Conservation (phyloP, 2,888 invertebrate species). For the Drosophila birchii region DNA sequence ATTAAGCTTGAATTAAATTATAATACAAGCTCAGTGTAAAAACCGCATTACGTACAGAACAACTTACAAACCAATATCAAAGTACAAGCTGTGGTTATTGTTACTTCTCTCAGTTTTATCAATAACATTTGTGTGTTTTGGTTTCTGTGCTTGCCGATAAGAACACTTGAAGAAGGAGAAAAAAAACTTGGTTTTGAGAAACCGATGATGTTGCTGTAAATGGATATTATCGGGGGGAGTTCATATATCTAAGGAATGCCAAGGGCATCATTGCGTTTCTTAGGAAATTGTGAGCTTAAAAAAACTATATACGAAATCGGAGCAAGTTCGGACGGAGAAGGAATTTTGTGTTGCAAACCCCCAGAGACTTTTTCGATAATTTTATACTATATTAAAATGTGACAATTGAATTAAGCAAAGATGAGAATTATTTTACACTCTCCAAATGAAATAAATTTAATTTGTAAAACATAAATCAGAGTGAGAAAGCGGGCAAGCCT, state of each 20-base stretch:
- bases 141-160: slow-evolving; percentile 29
- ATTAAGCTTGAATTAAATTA: slow-evolving; percentile 10
- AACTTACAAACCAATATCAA: slow-evolving; percentile 20
- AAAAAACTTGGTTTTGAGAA: slow-evolving; percentile 16
- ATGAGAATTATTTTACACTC: slow-evolving; percentile 34
- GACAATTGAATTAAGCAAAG: slow-evolving; percentile 37
- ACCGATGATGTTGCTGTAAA: slow-evolving; percentile 21
- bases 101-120: slow-evolving; percentile 30
- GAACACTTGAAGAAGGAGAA: slow-evolving; percentile 26
- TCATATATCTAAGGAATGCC: slow-evolving; percentile 2
- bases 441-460: slow-evolving; percentile 39
- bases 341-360: slow-evolving; percentile 10
- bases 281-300: neutral
- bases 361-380: neutral
- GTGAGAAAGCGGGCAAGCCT: slow-evolving; percentile 30
- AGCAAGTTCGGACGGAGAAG: neutral
- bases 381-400: slow-evolving; percentile 16
- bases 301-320: neutral
- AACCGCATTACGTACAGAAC: slow-evolving; percentile 16
- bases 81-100: slow-evolving; percentile 31
- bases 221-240: slow-evolving; percentile 17
- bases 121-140: slow-evolving; percentile 26
- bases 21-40: slow-evolving; percentile 2
- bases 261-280: neutral
- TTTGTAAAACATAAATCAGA: slow-evolving; percentile 59